phyloP scores from a whole-genome alignment of 53 echinoderm and acorn worm species.

The Holothuria leucospilota region DNA sequence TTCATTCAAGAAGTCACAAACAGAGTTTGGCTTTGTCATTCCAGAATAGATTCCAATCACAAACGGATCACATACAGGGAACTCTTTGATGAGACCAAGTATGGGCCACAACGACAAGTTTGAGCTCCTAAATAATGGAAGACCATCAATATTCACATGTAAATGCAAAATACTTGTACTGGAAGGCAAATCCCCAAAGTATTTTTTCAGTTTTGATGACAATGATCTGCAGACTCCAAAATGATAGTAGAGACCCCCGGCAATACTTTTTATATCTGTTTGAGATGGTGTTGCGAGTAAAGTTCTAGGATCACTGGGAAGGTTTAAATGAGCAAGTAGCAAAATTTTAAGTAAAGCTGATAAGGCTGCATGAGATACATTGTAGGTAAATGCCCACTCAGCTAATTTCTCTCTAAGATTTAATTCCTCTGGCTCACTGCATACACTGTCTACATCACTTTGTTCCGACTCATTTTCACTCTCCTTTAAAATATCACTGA shows the following conservation, averaged over 20 bases:
- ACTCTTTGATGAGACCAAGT: constrained; percentile 45
- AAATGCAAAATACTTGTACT: neutral
- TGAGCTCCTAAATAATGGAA: constrained; percentile 52
- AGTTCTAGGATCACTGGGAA: neutral
- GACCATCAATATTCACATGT: constrained; percentile 65
- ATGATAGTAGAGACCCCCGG: constrained; percentile 61
- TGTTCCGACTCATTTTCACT: too few relatives aligned
- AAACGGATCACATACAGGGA: constrained; percentile 40
- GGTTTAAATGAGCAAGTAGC: neutral
- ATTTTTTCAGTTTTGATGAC: neutral
- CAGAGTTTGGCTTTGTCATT: constrained; percentile 36
- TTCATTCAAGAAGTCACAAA: constrained; percentile 37
- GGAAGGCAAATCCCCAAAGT: neutral
- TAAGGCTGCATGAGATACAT: constrained; percentile 17
- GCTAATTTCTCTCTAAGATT: neutral
- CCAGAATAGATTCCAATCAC: constrained; percentile 63
- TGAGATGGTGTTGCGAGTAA: constrained; percentile 2
- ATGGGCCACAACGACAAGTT: constrained; percentile 62
- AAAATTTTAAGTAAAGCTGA: constrained; percentile 7
- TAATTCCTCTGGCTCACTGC: neutral
- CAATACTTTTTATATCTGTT: neutral
- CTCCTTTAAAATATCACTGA: too few relatives aligned
- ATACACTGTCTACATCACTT: too few relatives aligned
- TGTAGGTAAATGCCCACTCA: constrained; percentile 6
- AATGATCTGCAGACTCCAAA: constrained; percentile 47